Conservation (phyloP, 2,113 vertebrate species). For the Hucho hucho region DNA sequence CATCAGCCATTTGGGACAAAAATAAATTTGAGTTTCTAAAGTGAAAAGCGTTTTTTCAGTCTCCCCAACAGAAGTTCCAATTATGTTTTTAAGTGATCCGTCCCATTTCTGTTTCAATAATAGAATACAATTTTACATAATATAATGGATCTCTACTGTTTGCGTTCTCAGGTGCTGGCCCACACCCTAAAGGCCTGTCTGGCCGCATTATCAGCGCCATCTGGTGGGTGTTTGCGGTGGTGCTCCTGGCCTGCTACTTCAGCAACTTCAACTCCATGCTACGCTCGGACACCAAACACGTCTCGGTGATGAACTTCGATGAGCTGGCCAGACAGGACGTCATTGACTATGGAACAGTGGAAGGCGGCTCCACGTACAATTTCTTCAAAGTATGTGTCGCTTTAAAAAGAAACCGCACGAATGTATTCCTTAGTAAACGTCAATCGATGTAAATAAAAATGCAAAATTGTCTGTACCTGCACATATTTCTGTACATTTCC, state of each 20-base stretch:
- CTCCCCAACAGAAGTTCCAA: too few species aligned
- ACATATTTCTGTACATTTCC: background rate
- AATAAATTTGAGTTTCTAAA: too few species aligned
- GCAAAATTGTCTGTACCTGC: background rate
- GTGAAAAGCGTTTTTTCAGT: too few species aligned
- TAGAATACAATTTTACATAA: too few species aligned
- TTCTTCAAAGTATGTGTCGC: conserved; percentile 80
- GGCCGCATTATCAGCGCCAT: conserved; percentile 78
- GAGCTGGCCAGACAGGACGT: conserved; percentile 85
- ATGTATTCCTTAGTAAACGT: too few species aligned
- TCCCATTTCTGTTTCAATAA: background rate
- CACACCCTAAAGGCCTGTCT: conserved; percentile 80
- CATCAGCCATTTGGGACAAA: too few species aligned
- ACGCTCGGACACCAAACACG: conserved; percentile 62
- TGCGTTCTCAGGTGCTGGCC: conserved; percentile 75
- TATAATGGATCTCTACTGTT: background rate
- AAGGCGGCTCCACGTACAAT: conserved; percentile 75
- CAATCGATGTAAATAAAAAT: too few species aligned
- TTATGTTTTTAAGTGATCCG: too few species aligned
- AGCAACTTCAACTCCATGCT: conserved; percentile 74
- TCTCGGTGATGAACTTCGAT: conserved; percentile 77
- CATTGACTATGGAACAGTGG: conserved; percentile 81
- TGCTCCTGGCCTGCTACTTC: conserved; percentile 82
- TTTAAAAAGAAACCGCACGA: background rate
- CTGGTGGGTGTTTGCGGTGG: conserved; percentile 88